A percentile compares a stretch with the other conserved stretches of the same genome.
These are phyloP conservation scores for Venusia cambrica DNA, from an alignment of 2,888 invertebrate genomes.

Conservation along the genomic window DNA sequence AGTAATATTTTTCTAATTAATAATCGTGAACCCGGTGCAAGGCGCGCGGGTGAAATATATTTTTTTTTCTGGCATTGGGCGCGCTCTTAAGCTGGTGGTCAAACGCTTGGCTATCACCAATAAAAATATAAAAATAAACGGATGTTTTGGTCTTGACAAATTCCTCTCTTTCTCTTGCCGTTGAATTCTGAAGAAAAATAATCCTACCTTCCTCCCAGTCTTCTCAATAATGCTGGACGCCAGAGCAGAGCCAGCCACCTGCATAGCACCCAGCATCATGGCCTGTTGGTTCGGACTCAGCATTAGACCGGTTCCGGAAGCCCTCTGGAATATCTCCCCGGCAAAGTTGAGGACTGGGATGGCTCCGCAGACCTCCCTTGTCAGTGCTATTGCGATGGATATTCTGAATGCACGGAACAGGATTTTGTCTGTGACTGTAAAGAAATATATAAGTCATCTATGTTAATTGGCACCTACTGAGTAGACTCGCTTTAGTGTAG, in stretches of 20 bases:
- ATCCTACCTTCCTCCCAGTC: conserved; percentile 62
- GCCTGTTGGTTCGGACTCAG: conserved; percentile 68
- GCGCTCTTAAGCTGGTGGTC: too few species aligned
- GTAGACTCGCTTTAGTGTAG: too few species aligned
- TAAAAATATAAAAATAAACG: too few species aligned
- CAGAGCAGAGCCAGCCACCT: conserved; percentile 56
- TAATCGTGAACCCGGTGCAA: too few species aligned
- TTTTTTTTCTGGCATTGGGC: too few species aligned
- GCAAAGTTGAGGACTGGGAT: conserved; percentile 67
- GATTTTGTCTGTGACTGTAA: conserved; percentile 59
- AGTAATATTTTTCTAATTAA: too few species aligned
- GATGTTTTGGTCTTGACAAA: too few species aligned
- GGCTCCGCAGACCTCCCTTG: conserved; percentile 63
- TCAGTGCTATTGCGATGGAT: conserved; percentile 47
- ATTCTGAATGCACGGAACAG: conserved; percentile 60
- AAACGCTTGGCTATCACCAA: too few species aligned
- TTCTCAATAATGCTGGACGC: conserved; percentile 62
- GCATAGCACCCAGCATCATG: conserved; percentile 64
- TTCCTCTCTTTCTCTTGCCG: too few species aligned
- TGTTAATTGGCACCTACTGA: too few species aligned
- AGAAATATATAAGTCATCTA: background rate
- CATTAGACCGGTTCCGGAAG: conserved; percentile 44
- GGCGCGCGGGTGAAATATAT: too few species aligned
- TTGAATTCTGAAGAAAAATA: too few species aligned
- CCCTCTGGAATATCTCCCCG: conserved; percentile 59